Conservation (phyloP, 2,888 invertebrate genomes). For the Parasteatoda lunata region DNA sequence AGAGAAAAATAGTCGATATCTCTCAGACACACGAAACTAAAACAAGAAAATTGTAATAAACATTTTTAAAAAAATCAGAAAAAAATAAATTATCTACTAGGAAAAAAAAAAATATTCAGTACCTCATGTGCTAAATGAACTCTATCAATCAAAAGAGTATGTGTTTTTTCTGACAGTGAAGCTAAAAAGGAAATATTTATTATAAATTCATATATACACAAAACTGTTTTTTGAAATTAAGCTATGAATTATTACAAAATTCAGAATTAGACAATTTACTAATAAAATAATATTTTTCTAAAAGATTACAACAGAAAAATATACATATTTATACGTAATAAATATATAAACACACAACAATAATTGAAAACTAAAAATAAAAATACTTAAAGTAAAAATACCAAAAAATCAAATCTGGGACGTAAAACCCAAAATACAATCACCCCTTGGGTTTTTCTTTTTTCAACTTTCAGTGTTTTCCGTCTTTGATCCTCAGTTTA, state of each 20-base stretch:
- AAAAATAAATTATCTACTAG: background rate
- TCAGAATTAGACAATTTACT: too few relatives aligned
- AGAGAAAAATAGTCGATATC: conserved; percentile 76
- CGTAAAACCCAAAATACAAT: too few relatives aligned
- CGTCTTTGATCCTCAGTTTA: too few relatives aligned
- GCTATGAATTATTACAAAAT: too few relatives aligned
- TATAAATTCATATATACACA: background rate
- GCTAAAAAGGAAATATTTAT: conserved; percentile 72
- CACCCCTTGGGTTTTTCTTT: too few relatives aligned
- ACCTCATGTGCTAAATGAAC: conserved; percentile 81
- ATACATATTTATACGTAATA: background rate
- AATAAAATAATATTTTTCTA: background rate
- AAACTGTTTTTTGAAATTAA: too few relatives aligned
- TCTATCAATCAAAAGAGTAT: conserved; percentile 81
- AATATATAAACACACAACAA: background rate
- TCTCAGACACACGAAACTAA: conserved; percentile 75
- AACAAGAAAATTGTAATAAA: conserved; percentile 12
- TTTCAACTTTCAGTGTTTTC: too few relatives aligned
- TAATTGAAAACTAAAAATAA: too few relatives aligned
- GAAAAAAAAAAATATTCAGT: background rate
- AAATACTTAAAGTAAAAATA: background rate
- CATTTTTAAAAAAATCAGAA: too few relatives aligned
- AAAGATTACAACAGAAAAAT: background rate
- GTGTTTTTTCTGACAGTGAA: conserved; percentile 80
- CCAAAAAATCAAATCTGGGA: too few relatives aligned